Evolutionary conservation across 1,140 invertebrate species (phyloP).

Genomic region (Penaeus vannamei): DNA sequence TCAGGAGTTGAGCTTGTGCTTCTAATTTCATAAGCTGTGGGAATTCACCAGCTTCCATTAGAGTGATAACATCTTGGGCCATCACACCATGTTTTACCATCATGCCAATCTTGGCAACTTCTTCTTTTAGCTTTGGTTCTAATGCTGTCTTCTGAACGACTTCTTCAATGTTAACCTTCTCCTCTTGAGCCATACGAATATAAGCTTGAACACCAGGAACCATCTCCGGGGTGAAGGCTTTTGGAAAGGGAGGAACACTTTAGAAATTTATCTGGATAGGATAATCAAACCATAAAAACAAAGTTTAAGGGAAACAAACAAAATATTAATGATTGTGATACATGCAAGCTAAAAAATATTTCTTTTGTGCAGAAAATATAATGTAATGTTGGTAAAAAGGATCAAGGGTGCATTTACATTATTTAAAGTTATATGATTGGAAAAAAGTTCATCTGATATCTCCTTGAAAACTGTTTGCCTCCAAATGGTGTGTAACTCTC

Average conservation of each 20-base stretch:
- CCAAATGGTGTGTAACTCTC: no score
- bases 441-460: no score
- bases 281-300: not conserved
- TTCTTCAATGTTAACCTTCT: slow-evolving; percentile 85
- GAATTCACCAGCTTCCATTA: slow-evolving; percentile 67
- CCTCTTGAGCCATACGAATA: slow-evolving; percentile 83
- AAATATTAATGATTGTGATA: no score
- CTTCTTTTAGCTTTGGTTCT: slow-evolving; percentile 80
- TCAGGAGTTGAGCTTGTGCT: slow-evolving; percentile 67
- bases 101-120: slow-evolving; percentile 64
- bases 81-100: slow-evolving; percentile 67
- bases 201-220: slow-evolving; percentile 68
- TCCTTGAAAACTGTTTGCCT: no score
- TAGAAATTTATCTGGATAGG: slow-evolving; percentile 19
- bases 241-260: slow-evolving; percentile 44
- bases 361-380: not conserved
- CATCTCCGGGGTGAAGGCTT: slow-evolving; percentile 67
- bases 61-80: slow-evolving; percentile 64
- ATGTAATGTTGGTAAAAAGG: no score
- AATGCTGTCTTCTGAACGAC: slow-evolving; percentile 88
- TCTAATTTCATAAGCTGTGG: slow-evolving; percentile 65
- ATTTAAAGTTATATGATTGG: no score
- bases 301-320: no score
- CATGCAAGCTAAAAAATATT: not conserved
- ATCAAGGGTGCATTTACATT: no score